phyloP scores from a whole-genome alignment of 1,140 invertebrate genomes.

The Triops longicaudatus region DNA sequence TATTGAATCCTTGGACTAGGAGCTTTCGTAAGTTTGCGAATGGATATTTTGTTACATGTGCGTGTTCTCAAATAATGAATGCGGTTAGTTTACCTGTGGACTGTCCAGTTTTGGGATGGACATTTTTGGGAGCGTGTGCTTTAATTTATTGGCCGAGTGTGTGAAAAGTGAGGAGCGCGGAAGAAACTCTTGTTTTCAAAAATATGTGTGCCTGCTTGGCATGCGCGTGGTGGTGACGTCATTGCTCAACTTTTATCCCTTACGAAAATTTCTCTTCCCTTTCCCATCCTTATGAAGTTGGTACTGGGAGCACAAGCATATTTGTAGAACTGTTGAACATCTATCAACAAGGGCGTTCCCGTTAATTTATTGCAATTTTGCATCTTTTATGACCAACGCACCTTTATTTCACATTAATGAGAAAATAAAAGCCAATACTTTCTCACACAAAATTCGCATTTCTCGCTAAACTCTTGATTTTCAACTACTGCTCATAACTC shows the following conservation, averaged over 20 bases:
- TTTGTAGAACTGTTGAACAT: not conserved
- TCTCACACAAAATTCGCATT: not conserved
- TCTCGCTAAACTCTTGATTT: not conserved
- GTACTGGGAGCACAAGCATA: not conserved
- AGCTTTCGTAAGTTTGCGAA: not conserved
- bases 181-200: not conserved
- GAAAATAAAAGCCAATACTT: not conserved
- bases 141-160: not conserved
- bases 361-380: not conserved
- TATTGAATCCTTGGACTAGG: not conserved
- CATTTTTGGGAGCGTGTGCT: not conserved
- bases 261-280: not conserved
- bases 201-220: not conserved
- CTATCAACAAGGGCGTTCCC: not conserved
- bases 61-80: not conserved
- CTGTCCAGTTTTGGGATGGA: not conserved
- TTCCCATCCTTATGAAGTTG: not conserved
- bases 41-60: not conserved
- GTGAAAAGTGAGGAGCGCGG: not conserved
- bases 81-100: not conserved
- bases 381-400: not conserved
- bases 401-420: not conserved
- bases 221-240: not conserved
- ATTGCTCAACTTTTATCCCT: not conserved
- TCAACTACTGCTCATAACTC: not conserved